Evolutionary conservation across 2,113 vertebrate genomes (phyloP), one percentile per base, ranked within the genome.

Genomic region (Hyla sarda): DNA sequence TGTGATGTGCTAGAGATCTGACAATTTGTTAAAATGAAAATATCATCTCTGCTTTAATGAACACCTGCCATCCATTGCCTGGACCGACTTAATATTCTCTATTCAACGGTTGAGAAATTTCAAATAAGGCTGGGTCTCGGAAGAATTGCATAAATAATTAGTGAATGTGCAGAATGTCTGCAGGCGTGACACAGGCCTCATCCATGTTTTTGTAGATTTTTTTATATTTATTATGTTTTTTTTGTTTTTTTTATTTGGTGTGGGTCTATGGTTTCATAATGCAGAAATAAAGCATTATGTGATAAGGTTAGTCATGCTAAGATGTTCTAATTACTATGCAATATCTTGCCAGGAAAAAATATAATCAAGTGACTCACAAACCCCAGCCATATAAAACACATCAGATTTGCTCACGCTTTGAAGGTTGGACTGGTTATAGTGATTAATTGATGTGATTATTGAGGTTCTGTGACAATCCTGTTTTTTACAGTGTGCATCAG

Each of bases 341-440:
- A 87, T 88, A 91, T 87, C 89, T 54, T 83, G 88, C 84, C 81
- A 89, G 88, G 88, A 91, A 90, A 87, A 83, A 34, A 88, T 89
- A 85, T 89, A 81, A 82, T 48, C 69, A 5, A 48, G 75, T 74
- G 65, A 54, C 30, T 88, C 72, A 79, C 23, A 45, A 52, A 80
- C 75, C 83, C 47, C 10, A 67, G 73, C 56, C 52, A 58, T 72
- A 37, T 25, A 30, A 67, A 21, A 17, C 54, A 47, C 30, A 86
- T 81, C 50, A 45, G 65, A 45, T 86, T 28, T 60, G 21, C 76
- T 86, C 41, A 76, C 23, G 28, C 76, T 45, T 73, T 54, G 65
- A 81, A 86, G 84, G 62, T 81, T 72, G 72, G 50, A 28, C 71
- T 47, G 34, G 30, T 41, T 86, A 56, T 52, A 81, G 54, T 86